A percentile compares a stretch with the other conserved stretches of the same genome.
Evolutionary conservation across 2,888 invertebrate species (phyloP).

Genomic region (Rotaria sp.): DNA sequence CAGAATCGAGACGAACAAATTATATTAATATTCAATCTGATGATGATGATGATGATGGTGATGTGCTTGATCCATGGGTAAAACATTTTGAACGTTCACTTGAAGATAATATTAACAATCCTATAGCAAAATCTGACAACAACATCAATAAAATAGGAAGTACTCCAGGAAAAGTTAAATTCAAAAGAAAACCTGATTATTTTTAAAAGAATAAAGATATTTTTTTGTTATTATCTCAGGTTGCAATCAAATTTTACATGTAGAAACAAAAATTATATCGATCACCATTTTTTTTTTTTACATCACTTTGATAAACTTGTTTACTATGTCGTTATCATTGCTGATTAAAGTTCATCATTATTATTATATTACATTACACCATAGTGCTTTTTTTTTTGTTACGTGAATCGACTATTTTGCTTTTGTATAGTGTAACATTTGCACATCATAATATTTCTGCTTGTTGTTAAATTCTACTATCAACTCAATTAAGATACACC

Average conservation of each 20-base stretch:
- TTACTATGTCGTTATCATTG: neutral
- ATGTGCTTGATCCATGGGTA: neutral
- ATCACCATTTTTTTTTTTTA: neutral
- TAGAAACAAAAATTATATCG: too few species aligned
- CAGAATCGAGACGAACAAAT: neutral
- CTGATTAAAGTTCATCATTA: neutral
- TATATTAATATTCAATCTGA: neutral
- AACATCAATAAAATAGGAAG: neutral
- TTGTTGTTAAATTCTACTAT: neutral
- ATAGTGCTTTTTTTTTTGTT: neutral
- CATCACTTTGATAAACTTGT: neutral
- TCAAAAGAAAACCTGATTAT: neutral
- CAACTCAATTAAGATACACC: neutral
- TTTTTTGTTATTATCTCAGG: neutral
- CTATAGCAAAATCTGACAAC: neutral
- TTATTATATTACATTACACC: neutral
- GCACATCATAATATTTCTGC: neutral
- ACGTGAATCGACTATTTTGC: neutral
- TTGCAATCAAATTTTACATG: neutral
- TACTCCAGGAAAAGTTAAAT: neutral
- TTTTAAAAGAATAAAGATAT: neutral
- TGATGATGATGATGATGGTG: neutral
- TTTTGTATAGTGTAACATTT: neutral
- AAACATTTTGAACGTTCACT: neutral
- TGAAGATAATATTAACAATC: neutral